A percentile compares a stretch with the other conserved stretches of the same genome.
phyloP scores from a whole-genome alignment of 2,113 vertebrate species.

The Bubalus kerabau region DNA sequence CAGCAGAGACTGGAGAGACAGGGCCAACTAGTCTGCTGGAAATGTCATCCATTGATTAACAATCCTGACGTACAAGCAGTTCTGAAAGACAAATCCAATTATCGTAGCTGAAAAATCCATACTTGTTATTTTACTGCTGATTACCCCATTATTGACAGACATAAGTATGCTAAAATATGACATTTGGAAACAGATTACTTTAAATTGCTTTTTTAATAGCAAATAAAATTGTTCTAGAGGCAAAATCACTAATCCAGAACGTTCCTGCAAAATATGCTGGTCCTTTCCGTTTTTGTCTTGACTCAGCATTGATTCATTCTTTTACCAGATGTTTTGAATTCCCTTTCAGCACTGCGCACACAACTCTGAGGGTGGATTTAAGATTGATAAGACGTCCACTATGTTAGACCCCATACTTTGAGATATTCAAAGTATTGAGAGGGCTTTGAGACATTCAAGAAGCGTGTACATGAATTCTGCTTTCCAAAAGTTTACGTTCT shows the following conservation, averaged over 20 bases:
- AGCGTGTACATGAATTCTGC: neutral
- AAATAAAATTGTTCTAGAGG: constrained; percentile 46
- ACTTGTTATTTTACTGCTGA: constrained; percentile 30
- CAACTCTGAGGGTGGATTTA: neutral
- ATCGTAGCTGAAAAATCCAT: constrained; percentile 9
- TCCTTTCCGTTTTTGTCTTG: constrained; percentile 17
- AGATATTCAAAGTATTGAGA: neutral
- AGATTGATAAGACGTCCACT: neutral
- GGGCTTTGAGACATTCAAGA: neutral
- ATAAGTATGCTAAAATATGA: constrained; percentile 36
- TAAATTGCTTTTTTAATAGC: constrained; percentile 34
- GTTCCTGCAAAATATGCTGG: constrained; percentile 15
- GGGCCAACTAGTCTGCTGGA: neutral
- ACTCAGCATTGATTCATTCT: constrained; percentile 35
- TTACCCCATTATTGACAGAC: constrained; percentile 6
- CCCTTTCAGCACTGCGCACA: neutral
- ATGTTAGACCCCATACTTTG: neutral
- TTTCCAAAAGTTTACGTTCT: neutral
- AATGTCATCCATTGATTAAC: neutral
- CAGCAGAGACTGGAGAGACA: neutral
- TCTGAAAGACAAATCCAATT: constrained; percentile 33
- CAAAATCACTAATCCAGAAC: constrained; percentile 45
- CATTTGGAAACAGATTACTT: constrained; percentile 26
- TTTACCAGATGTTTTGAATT: constrained; percentile 18
- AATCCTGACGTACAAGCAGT: neutral